Evolutionary conservation across 2,113 vertebrate species (phyloP).

Genomic region (Pampusana beccarii): DNA sequence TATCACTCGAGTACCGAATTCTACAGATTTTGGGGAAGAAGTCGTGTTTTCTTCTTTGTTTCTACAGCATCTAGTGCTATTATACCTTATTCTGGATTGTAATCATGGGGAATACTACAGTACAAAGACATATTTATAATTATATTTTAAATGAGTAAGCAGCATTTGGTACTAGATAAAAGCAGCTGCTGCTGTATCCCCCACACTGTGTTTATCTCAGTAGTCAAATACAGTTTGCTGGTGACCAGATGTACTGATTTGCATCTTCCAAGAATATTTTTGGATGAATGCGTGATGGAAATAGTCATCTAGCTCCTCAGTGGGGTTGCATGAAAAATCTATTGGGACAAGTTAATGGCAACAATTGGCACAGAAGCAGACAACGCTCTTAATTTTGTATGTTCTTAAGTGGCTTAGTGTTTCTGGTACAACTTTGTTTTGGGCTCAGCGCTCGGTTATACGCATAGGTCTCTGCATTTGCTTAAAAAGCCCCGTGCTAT

Average conservation of each 20-base stretch:
- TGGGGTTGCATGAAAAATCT: background rate
- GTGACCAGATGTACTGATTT: background rate
- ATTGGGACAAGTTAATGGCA: background rate
- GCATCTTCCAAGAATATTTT: background rate
- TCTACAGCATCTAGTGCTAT: background rate
- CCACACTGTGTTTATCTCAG: background rate
- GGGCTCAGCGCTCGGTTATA: background rate
- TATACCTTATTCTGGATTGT: background rate
- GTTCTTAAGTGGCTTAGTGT: background rate
- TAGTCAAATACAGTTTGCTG: background rate
- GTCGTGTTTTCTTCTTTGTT: background rate
- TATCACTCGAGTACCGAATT: background rate
- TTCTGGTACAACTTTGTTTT: constrained; percentile 16
- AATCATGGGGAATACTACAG: background rate
- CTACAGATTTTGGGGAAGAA: background rate
- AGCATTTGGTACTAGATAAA: background rate
- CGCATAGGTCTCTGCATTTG: background rate
- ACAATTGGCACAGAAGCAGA: background rate
- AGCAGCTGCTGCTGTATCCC: background rate
- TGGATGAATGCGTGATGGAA: background rate
- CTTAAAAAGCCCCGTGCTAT: background rate
- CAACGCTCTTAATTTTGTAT: background rate
- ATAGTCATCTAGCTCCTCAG: background rate
- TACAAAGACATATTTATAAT: background rate
- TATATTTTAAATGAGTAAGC: background rate